Percentiles rank a stretch among this genome's conserved stretches.
Evolutionary conservation across 1,140 invertebrate species (phyloP).

Genomic region (Cryptotermes secundus): DNA sequence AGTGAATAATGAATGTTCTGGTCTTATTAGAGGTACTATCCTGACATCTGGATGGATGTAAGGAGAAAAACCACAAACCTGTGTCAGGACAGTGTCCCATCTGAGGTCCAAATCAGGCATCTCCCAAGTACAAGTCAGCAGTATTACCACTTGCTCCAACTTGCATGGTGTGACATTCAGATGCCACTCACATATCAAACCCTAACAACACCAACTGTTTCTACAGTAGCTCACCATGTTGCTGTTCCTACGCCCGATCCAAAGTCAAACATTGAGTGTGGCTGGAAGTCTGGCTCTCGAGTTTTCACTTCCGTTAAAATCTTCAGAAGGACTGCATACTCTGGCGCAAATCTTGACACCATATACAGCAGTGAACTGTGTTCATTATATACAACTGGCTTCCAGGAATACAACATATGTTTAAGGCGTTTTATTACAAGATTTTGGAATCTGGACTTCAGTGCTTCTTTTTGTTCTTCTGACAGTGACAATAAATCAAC

Average conservation of each 20-base stretch:
- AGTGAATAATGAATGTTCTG: too few relatives aligned
- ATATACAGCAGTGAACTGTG: conserved; percentile 68
- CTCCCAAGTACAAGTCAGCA: too few relatives aligned
- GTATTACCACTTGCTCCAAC: too few relatives aligned
- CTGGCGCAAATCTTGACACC: conserved; percentile 62
- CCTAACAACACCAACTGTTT: too few relatives aligned
- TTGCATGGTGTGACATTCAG: too few relatives aligned
- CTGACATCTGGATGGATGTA: too few relatives aligned
- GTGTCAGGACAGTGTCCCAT: too few relatives aligned
- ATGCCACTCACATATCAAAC: too few relatives aligned
- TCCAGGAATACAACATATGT: conserved; percentile 66
- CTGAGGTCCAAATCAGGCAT: too few relatives aligned
- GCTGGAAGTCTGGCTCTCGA: conserved; percentile 66
- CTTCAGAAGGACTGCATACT: conserved; percentile 70
- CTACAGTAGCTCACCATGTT: conserved; percentile 59
- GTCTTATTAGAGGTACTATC: too few relatives aligned
- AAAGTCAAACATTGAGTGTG: conserved; percentile 81
- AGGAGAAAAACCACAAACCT: too few relatives aligned
- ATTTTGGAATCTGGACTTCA: conserved; percentile 38
- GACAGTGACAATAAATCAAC: conserved; percentile 31
- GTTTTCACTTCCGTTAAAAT: conserved; percentile 73
- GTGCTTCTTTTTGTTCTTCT: conserved; percentile 41
- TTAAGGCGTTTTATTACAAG: conserved; percentile 53
- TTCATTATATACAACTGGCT: conserved; percentile 65
- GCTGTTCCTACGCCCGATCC: conserved; percentile 85